Percentiles rank a stretch among this genome's conserved stretches.
Conservation (phyloP, 2,113 vertebrate genomes). For the Murina feae region DNA sequence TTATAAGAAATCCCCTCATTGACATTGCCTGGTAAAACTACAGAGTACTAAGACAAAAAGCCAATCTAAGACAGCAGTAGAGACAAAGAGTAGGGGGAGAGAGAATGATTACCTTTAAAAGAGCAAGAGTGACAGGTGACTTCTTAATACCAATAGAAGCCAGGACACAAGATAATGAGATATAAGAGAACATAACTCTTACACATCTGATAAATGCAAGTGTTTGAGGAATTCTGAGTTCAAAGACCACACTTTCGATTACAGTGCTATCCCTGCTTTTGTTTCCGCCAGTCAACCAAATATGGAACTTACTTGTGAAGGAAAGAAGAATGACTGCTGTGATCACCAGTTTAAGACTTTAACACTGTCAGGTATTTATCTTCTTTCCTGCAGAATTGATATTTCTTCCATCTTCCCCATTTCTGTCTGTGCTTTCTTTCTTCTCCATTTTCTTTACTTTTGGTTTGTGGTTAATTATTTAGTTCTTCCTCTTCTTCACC, state of each 20-base stretch:
- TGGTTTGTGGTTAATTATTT: neutral
- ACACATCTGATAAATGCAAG: neutral
- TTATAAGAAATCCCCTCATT: neutral
- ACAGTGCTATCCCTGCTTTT: neutral
- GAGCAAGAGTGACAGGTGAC: neutral
- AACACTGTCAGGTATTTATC: neutral
- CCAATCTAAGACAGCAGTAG: neutral
- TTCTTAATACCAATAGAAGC: neutral
- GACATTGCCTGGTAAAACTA: neutral
- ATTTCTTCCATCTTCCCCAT: neutral
- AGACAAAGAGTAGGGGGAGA: neutral
- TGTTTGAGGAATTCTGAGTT: neutral
- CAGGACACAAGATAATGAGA: neutral
- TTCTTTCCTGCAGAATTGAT: neutral
- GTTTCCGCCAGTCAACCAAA: neutral
- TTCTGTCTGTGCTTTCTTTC: neutral
- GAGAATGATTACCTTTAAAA: neutral
- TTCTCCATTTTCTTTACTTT: neutral
- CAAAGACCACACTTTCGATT: neutral
- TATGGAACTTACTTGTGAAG: neutral
- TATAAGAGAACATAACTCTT: neutral
- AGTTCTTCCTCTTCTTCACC: neutral
- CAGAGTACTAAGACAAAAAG: neutral
- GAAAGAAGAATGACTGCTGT: neutral
- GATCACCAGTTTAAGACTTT: neutral